Conservation (phyloP, 2,888 invertebrate genomes). For the Cosmia trapezina region DNA sequence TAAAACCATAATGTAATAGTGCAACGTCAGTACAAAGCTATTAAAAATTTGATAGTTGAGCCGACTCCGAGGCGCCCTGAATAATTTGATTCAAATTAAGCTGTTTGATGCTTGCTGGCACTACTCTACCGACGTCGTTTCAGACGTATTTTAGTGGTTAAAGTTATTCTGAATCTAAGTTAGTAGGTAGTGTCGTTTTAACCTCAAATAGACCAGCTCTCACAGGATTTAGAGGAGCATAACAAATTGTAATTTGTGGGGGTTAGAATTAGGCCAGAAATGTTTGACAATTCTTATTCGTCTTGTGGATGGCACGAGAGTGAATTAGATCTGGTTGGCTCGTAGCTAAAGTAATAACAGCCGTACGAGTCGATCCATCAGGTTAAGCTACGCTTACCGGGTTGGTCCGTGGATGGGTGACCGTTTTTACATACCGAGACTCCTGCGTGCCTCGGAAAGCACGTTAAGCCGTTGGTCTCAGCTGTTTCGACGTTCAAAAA, state of each 20-base stretch:
- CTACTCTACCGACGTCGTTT: slow-evolving; percentile 24
- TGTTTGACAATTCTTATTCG: too few species aligned
- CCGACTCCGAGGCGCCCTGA: slow-evolving; percentile 33
- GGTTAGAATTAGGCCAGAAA: not conserved
- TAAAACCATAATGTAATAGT: slow-evolving; percentile 42
- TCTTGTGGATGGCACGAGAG: too few species aligned
- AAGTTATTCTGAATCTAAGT: slow-evolving; percentile 10
- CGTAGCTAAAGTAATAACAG: too few species aligned
- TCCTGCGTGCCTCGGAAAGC: too few species aligned
- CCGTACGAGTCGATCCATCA: too few species aligned
- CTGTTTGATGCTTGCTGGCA: slow-evolving; percentile 28
- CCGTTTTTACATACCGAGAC: too few species aligned
- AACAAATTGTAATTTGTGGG: not conserved
- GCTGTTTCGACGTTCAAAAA: too few species aligned
- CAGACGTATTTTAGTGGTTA: slow-evolving; percentile 14
- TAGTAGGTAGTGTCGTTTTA: not conserved
- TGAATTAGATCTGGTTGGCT: too few species aligned
- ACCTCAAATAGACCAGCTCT: not conserved
- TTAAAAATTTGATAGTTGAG: slow-evolving; percentile 56
- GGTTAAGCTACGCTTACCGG: too few species aligned
- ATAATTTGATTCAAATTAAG: slow-evolving; percentile 60
- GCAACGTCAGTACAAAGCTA: slow-evolving; percentile 21
- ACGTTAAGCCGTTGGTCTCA: too few species aligned
- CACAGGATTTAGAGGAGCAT: not conserved
- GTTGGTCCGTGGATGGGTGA: too few species aligned